Conservation (phyloP, 1,140 invertebrate genomes). For the Bombus waltoni region DNA sequence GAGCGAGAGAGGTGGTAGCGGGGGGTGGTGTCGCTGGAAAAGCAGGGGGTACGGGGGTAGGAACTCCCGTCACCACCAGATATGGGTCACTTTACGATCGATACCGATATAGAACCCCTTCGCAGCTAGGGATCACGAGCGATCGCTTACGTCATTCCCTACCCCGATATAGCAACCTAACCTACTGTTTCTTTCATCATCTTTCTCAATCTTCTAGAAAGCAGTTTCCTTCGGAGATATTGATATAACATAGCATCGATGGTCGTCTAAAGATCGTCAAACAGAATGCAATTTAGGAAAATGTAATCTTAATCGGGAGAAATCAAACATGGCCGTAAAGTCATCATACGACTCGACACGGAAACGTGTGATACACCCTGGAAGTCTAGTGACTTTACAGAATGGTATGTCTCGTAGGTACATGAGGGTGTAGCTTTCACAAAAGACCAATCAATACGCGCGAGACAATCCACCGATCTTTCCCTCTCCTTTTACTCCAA, state of each 20-base stretch:
- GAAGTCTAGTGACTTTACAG: constrained; percentile 49
- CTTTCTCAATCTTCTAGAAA: not conserved
- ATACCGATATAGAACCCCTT: constrained; percentile 74
- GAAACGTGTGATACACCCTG: constrained; percentile 38
- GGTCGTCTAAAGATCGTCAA: not conserved
- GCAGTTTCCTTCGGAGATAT: not conserved
- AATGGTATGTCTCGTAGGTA: constrained; percentile 56
- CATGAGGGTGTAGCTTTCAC: constrained; percentile 73
- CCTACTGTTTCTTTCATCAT: constrained; percentile 13
- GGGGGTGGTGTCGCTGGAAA: constrained; percentile 12
- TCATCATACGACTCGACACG: not conserved
- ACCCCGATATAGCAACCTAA: constrained; percentile 24
- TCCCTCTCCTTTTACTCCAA: constrained; percentile 50
- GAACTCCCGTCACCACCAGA: constrained; percentile 74
- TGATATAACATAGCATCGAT: not conserved
- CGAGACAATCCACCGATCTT: constrained; percentile 78
- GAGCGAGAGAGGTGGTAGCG: constrained; percentile 15
- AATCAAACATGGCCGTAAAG: constrained; percentile 42
- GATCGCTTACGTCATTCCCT: constrained; percentile 55
- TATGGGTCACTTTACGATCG: constrained; percentile 82
- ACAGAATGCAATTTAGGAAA: not conserved
- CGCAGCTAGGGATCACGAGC: constrained; percentile 59
- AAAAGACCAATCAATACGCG: constrained; percentile 82
- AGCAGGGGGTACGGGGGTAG: constrained; percentile 56
- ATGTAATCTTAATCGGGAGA: constrained; percentile 21